Conservation (phyloP, 2,113 vertebrate species). For the Passer domesticus region DNA sequence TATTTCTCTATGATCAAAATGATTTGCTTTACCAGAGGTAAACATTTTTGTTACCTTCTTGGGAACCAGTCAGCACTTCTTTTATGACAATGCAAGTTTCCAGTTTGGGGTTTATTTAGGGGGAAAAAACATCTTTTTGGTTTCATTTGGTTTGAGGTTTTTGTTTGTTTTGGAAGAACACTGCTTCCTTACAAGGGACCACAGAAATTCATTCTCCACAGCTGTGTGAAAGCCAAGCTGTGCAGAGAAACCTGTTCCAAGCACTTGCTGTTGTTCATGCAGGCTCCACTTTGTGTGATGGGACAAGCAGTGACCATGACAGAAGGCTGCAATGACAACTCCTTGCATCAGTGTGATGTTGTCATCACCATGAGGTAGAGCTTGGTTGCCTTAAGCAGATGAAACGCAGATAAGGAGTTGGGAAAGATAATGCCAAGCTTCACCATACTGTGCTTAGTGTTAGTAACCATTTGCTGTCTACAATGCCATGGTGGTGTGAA, state of each 20-base stretch:
- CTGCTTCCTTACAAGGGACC: constrained; percentile 39
- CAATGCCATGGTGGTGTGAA: not conserved
- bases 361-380: not conserved
- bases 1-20: not conserved
- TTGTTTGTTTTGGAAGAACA: constrained; percentile 51
- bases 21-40: not conserved
- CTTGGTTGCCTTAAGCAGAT: not conserved
- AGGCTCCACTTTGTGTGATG: not conserved
- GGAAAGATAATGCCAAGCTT: not conserved
- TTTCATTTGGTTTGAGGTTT: constrained; percentile 43
- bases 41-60: constrained; percentile 42
- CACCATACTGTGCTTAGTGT: not conserved
- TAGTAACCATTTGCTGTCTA: not conserved
- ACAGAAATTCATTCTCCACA: constrained; percentile 42
- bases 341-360: not conserved
- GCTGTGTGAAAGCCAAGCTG: constrained; percentile 12
- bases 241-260: constrained; percentile 30
- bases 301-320: not conserved
- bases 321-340: not conserved
- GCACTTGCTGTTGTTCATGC: not conserved
- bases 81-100: constrained; percentile 26
- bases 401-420: not conserved
- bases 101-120: constrained; percentile 3
- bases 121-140: not conserved
- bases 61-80: constrained; percentile 4